Evolutionary conservation across 2,888 invertebrate species (phyloP).

Genomic region (Tuta absoluta): DNA sequence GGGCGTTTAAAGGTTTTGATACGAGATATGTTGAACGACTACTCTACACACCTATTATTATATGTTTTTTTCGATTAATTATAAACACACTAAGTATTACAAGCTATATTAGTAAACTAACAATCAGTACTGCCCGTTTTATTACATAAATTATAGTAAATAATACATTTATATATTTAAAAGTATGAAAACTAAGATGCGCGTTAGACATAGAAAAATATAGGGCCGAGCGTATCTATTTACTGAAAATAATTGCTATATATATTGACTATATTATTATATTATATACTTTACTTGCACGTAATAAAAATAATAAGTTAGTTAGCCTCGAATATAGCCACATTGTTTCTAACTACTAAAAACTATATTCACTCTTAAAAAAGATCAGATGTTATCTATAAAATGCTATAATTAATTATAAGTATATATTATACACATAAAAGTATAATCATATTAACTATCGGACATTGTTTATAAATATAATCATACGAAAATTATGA

Average conservation of each 20-base stretch:
- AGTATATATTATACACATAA: conserved; percentile 40
- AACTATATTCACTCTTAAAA: conserved; percentile 35
- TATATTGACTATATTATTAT: conserved; percentile 32
- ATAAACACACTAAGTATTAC: conserved; percentile 50
- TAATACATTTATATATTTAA: not conserved
- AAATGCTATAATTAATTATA: conserved; percentile 45
- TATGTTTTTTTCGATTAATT: conserved; percentile 32
- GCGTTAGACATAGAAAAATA: conserved; percentile 35
- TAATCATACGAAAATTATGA: conserved; percentile 30
- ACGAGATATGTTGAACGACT: conserved; percentile 52
- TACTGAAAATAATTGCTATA: conserved; percentile 35
- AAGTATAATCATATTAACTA: conserved; percentile 30
- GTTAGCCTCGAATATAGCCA: conserved; percentile 42
- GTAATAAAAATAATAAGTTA: conserved; percentile 49
- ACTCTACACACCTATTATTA: conserved; percentile 45
- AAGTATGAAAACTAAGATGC: conserved; percentile 26
- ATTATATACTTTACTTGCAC: conserved; percentile 36
- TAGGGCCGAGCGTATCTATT: conserved; percentile 57
- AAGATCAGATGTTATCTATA: conserved; percentile 41
- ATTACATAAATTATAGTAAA: conserved; percentile 35
- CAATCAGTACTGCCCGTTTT: conserved; percentile 58
- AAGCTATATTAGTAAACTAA: conserved; percentile 38
- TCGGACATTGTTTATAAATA: conserved; percentile 40
- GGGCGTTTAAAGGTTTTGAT: conserved; percentile 44
- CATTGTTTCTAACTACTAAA: conserved; percentile 39